Conservation (phyloP, 2,888 invertebrate species). For the Eucera pruinosa region DNA sequence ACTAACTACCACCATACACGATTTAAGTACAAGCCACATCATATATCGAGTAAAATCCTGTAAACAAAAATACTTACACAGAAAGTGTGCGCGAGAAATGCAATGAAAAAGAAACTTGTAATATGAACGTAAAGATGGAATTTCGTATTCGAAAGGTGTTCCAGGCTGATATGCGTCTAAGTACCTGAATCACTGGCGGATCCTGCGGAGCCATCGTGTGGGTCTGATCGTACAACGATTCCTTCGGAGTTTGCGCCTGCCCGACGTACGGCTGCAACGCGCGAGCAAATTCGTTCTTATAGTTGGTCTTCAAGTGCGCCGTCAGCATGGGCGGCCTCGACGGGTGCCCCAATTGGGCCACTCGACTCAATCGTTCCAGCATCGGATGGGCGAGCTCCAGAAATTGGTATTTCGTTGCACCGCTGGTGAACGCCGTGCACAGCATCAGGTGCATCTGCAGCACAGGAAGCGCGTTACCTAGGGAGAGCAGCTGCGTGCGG, state of each 20-base stretch:
- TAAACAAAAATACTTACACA: slow-evolving; percentile 63
- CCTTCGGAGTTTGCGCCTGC: slow-evolving; percentile 75
- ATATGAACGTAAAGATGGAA: slow-evolving; percentile 59
- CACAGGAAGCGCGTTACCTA: slow-evolving; percentile 88
- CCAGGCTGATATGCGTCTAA: slow-evolving; percentile 26
- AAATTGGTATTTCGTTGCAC: slow-evolving; percentile 91
- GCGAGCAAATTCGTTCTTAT: slow-evolving; percentile 88
- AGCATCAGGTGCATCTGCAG: slow-evolving; percentile 89
- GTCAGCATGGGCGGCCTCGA: slow-evolving; percentile 83
- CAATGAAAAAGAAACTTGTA: slow-evolving; percentile 66
- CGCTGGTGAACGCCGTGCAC: slow-evolving; percentile 89
- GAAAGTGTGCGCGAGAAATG: slow-evolving; percentile 62
- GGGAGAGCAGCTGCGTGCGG: slow-evolving; percentile 85
- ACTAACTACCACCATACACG: slow-evolving; percentile 60
- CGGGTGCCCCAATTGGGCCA: slow-evolving; percentile 88
- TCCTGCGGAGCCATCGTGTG: slow-evolving; percentile 73
- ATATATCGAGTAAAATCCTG: slow-evolving; percentile 63
- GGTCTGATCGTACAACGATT: slow-evolving; percentile 78
- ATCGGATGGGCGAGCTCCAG: slow-evolving; percentile 89
- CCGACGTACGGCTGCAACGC: slow-evolving; percentile 87
- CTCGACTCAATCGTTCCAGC: slow-evolving; percentile 88
- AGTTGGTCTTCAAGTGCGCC: slow-evolving; percentile 85
- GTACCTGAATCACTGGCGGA: slow-evolving; percentile 77
- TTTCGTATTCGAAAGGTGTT: slow-evolving; percentile 40
- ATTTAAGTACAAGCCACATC: slow-evolving; percentile 56